Evolutionary conservation across 2,113 vertebrate genomes (phyloP), one percentile per base, ranked within the genome.

Genomic region (Gobio gobio): DNA sequence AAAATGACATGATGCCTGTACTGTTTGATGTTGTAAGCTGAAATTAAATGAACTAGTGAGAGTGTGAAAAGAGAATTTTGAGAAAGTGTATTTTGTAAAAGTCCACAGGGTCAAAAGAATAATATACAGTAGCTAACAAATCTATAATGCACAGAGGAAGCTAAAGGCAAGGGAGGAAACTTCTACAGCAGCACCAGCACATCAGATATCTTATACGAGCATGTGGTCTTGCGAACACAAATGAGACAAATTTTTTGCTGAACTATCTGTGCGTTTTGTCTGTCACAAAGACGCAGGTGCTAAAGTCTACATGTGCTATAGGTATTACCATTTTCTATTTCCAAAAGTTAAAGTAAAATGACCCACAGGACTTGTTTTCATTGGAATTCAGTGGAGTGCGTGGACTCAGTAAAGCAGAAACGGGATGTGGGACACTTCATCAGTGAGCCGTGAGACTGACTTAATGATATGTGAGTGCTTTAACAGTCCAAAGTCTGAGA

Each of bases 401-500:
- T 22, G 5, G 5, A 14, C 58, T 20, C 20, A 49, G 51, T 56
- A 56, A 49, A 2, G 45, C 47, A 76, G 47, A 61, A 49, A 66
- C 9, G 61, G 56, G 24, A 66, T 66, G 59, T 13, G 9, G 16
- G 14, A 49, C 59, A 81, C 16, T 81, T 81, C 78, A 66, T 66
- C 24, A 49, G 61, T 51, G 61, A 66, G 58, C 78, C 59, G 43
- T 61, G 77, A 79, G 58, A 47, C 40, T 29, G 24, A 33, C 49
- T 20, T 26, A 68, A 81, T 66, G 5, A 51, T 81, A 66, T 54
- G 43, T 66, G 16, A 81, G 45, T 33, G 61, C 64, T 56, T 72
- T 59, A 18, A 59, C 22, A 24, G 76, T 85, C 51, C 66, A 54
- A 68, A 56, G 26, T 82, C 24, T 40, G 78, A 51, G 20, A 59